Conservation (phyloP, 92 coral and sea anemone genomes). For the Blastomussa wellsi region DNA sequence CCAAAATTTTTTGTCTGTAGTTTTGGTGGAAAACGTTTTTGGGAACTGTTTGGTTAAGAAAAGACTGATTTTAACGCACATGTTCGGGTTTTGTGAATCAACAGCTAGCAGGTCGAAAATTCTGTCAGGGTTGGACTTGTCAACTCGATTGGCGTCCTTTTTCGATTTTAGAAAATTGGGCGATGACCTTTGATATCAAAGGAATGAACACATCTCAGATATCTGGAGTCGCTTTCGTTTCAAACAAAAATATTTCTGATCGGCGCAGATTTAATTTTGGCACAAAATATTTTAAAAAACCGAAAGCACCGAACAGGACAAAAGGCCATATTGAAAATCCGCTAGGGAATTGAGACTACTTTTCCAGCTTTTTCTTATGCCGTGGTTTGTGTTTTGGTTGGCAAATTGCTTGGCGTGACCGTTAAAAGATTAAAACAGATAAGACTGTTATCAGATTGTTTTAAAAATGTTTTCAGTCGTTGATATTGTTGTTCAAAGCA, state of each 20-base stretch:
- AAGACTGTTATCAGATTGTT: not conserved
- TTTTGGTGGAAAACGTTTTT: not conserved
- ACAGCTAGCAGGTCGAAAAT: no score
- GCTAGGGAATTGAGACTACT: no score
- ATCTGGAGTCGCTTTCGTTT: not conserved
- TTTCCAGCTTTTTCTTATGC: no score
- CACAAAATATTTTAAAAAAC: no score
- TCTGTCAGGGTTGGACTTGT: no score
- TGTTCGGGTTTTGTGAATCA: not conserved
- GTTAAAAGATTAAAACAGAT: not conserved
- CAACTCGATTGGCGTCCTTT: not conserved
- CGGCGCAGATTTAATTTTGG: not conserved
- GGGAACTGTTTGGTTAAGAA: not conserved
- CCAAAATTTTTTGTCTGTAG: not conserved
- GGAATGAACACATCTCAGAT: not conserved
- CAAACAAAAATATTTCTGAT: not conserved
- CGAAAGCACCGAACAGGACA: no score
- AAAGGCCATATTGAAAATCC: no score
- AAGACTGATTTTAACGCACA: not conserved
- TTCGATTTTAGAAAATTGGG: not conserved
- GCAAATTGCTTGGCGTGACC: not conserved
- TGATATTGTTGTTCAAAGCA: conserved; percentile 2
- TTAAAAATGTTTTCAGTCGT: not conserved
- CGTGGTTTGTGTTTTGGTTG: not conserved
- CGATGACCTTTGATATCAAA: not conserved